A percentile compares a stretch with the other conserved stretches of the same genome.
phyloP scores from a whole-genome alignment of 2,113 vertebrate species.

The Calypte anna region DNA sequence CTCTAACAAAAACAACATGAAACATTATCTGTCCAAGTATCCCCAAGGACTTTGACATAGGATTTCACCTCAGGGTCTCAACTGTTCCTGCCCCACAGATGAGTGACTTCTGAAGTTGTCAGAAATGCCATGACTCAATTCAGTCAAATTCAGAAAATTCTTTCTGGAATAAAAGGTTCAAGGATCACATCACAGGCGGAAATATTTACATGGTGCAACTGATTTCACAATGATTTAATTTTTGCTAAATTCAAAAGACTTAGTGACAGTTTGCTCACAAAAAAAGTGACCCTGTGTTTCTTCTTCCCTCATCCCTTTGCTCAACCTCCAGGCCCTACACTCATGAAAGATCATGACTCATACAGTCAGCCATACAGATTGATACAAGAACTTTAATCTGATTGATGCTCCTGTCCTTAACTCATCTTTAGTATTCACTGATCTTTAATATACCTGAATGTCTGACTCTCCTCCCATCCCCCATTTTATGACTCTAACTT shows the following conservation, averaged over 20 bases:
- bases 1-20: not conserved
- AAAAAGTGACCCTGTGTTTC: not conserved
- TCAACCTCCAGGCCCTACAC: not conserved
- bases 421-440: not conserved
- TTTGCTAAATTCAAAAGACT: not conserved
- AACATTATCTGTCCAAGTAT: not conserved
- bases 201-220: not conserved
- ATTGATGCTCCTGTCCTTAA: not conserved
- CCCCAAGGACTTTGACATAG: not conserved
- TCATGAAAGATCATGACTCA: not conserved
- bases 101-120: fast-evolving
- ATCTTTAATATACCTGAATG: not conserved
- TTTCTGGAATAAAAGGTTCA: not conserved
- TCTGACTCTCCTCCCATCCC: not conserved
- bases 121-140: not conserved
- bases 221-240: not conserved
- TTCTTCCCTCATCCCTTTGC: not conserved
- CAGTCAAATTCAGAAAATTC: not conserved
- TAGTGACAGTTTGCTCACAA: not conserved
- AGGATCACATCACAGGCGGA: not conserved
- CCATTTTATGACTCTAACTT: not conserved
- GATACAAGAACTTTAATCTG: not conserved
- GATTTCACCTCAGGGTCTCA: not conserved
- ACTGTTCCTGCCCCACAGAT: not conserved
- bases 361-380: not conserved